Evolutionary conservation across 1,140 invertebrate genomes (phyloP), one percentile per base, ranked within the genome.

Genomic region (Caenorhabditis briggsae): DNA sequence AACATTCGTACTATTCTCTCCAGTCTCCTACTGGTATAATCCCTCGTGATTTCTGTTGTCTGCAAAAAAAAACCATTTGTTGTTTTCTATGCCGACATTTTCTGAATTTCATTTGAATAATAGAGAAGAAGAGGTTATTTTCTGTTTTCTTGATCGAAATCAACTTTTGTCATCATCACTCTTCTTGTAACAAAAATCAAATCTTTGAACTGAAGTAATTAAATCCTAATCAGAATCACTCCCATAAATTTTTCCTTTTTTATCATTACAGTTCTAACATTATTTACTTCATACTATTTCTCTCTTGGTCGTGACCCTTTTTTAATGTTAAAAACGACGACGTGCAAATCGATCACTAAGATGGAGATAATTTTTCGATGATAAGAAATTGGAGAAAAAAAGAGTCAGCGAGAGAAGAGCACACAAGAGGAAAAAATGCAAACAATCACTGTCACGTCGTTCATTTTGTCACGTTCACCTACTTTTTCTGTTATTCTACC

Each of bases 401-500:
- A 50, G 33, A 78, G 70, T 53, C 16, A 74, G 41, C 16, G 41
- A 74, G 70, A 78, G 70, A 78, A 50, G 70, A 78, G 70, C 70
- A 78, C 70, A 78, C 70, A 78, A 70, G 61, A n/a, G 56, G n/a
- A 58, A 78, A 46, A 78, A 46, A 50, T 50, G 70, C 70, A 78
- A 78, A 78, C 70, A 78, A 78, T 78, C 43, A 20, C 9, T 50
- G 70, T 46, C 70, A 78, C 70, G 70, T 78, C 43, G 46, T 78
- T 78, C 70, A 50, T 50, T 78, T 78, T 78, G 46, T 78, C 70
- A 78, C 70, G 70, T 78, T 78, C 46, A 78, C 70, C 43, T 50
- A 50, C 20, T 78, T 53, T 50, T 78, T 78, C 6, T 12, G n/a
- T 70, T 18, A 25, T 43, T 50, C 50, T n/a, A 20, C 12, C 20